These are phyloP conservation scores for Rhyzopertha dominica DNA, from an alignment of 1,140 invertebrate species.

Conservation along the genomic window DNA sequence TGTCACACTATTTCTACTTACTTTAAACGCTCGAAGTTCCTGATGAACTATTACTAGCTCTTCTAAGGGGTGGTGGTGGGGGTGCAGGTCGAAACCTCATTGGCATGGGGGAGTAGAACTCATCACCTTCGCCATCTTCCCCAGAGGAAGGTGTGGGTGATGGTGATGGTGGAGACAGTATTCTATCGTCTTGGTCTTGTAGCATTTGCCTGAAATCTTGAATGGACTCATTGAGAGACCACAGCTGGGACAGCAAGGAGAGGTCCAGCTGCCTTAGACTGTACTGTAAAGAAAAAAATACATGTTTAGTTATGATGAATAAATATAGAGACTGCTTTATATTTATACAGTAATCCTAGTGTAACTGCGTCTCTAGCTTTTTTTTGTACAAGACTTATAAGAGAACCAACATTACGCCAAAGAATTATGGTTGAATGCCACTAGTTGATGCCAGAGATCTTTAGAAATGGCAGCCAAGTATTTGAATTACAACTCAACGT, in stretches of 20 bases:
- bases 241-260: conserved; percentile 77
- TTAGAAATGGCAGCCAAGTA: too few species aligned
- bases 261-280: conserved; percentile 78
- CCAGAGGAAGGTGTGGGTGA: conserved; percentile 55
- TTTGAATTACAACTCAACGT: too few species aligned
- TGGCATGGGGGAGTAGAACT: conserved; percentile 36
- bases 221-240: conserved; percentile 83
- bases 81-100: conserved; percentile 29
- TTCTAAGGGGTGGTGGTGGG: conserved; percentile 28
- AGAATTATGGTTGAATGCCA: too few species aligned
- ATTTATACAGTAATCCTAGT: too few species aligned
- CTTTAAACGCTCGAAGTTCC: conserved; percentile 32
- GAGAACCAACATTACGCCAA: too few species aligned
- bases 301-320: conserved; percentile 7
- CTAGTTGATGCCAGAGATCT: too few species aligned
- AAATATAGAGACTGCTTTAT: too few species aligned
- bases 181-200: conserved; percentile 58
- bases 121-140: conserved; percentile 53
- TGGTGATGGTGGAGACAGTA: conserved; percentile 55
- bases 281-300: conserved; percentile 57
- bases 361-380: too few species aligned
- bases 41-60: conserved; percentile 37
- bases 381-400: too few species aligned
- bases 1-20: too few species aligned
- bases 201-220: conserved; percentile 75